These are phyloP conservation scores for Propithecus coquereli DNA, from an alignment of 2,113 vertebrate species.

Conservation along the genomic window DNA sequence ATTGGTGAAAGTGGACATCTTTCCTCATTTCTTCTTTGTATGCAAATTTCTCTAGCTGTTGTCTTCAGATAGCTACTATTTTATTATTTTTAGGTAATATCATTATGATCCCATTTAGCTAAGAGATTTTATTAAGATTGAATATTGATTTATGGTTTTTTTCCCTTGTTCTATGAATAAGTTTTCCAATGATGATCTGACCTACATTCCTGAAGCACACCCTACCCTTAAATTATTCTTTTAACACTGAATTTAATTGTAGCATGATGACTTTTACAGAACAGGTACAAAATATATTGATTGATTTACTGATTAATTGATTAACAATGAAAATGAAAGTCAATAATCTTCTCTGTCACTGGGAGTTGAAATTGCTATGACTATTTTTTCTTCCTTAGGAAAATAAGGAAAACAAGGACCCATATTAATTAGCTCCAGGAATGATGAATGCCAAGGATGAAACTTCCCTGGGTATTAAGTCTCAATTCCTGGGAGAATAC, in stretches of 20 bases:
- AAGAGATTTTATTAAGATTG: slow-evolving; percentile 14
- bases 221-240: neutral
- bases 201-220: neutral
- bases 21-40: neutral
- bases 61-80: neutral
- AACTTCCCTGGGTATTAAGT: neutral
- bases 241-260: slow-evolving; percentile 10
- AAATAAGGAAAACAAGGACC: slow-evolving; percentile 13
- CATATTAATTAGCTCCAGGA: slow-evolving; percentile 7
- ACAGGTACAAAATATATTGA: neutral
- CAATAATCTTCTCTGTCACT: neutral
- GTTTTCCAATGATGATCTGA: neutral
- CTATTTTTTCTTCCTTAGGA: neutral
- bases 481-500: neutral
- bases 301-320: neutral
- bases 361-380: slow-evolving; percentile 4
- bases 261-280: slow-evolving; percentile 9
- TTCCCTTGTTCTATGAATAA: neutral
- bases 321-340: neutral
- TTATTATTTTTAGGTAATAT: neutral
- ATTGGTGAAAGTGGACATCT: neutral
- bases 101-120: neutral
- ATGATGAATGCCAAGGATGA: neutral
- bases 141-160: neutral
- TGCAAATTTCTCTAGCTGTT: neutral